Conservation (phyloP, 2,797 vertebrate species). For the Epinephelus malabaricus region DNA sequence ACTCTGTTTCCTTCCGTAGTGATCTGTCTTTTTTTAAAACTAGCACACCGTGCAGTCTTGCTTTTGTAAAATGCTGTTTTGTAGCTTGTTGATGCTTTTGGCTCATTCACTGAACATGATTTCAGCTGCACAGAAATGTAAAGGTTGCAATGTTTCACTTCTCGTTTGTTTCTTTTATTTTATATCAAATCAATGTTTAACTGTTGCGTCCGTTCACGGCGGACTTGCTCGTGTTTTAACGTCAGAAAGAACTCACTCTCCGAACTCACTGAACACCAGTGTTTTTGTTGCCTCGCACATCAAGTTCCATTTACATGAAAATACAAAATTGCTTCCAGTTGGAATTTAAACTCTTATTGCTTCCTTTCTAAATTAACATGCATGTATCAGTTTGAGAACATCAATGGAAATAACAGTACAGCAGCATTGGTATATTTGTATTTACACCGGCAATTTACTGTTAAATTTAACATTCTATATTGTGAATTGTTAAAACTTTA, state of each 20-base stretch:
- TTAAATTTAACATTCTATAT: constrained; percentile 40
- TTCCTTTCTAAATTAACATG: constrained; percentile 35
- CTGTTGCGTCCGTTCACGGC: not conserved
- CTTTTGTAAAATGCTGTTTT: constrained; percentile 53
- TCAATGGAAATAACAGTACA: not conserved
- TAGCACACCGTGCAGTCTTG: not conserved
- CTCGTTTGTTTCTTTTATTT: not conserved
- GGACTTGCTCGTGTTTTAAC: not conserved
- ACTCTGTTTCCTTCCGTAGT: constrained; percentile 19
- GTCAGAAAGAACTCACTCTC: no score
- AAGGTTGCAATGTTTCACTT: constrained; percentile 25
- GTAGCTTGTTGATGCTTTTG: constrained; percentile 45
- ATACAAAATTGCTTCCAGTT: constrained; percentile 30
- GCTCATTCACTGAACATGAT: constrained; percentile 14
- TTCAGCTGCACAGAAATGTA: constrained; percentile 52
- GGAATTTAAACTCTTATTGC: not conserved
- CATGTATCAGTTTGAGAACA: not conserved
- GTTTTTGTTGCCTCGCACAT: constrained; percentile 27
- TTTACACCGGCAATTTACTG: constrained; percentile 59
- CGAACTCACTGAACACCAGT: not conserved
- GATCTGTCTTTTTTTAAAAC: not conserved
- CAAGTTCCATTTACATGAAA: not conserved
- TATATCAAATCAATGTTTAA: not conserved
- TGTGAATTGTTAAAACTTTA: constrained; percentile 28
- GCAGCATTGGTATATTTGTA: constrained; percentile 16